These are phyloP conservation scores for Pomacea maculata DNA, from an alignment of 1,140 invertebrate species.

Conservation along the genomic window DNA sequence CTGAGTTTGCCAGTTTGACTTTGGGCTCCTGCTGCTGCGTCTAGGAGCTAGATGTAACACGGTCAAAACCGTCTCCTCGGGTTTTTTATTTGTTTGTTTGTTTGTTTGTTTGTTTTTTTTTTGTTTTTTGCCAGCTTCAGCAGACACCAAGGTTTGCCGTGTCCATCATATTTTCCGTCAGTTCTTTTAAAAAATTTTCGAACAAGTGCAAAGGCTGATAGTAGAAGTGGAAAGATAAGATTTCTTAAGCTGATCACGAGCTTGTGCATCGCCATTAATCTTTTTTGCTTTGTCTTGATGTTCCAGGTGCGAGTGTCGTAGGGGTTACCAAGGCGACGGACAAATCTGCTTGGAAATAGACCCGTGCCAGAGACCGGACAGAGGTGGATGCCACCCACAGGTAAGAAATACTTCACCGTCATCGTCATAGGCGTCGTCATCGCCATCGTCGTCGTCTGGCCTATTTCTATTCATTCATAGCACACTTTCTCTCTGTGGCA, in stretches of 20 bases:
- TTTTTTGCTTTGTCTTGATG: neutral
- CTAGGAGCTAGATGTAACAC: neutral
- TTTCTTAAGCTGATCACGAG: too few relatives aligned
- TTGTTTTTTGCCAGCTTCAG: neutral
- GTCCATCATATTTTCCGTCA: neutral
- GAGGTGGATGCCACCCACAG: constrained; percentile 50
- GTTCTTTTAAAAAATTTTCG: neutral
- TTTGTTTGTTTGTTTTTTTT: too few relatives aligned
- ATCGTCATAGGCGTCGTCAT: too few relatives aligned
- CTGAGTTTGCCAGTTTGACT: neutral
- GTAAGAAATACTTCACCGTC: constrained; percentile 15
- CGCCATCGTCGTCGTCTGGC: neutral
- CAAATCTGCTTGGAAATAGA: constrained; percentile 39
- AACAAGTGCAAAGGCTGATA: too few relatives aligned
- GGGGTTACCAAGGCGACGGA: constrained; percentile 44
- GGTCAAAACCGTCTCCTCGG: neutral
- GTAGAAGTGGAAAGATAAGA: too few relatives aligned
- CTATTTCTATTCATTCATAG: neutral
- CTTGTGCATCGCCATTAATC: too few relatives aligned
- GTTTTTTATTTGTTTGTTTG: neutral
- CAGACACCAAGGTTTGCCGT: too few relatives aligned
- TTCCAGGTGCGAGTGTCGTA: constrained; percentile 39
- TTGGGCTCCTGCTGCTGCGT: neutral
- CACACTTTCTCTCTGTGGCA: neutral
- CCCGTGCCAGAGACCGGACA: constrained; percentile 35